Evolutionary conservation across 2,797 vertebrate genomes (phyloP).

Genomic region (Halcyon chelicuti): DNA sequence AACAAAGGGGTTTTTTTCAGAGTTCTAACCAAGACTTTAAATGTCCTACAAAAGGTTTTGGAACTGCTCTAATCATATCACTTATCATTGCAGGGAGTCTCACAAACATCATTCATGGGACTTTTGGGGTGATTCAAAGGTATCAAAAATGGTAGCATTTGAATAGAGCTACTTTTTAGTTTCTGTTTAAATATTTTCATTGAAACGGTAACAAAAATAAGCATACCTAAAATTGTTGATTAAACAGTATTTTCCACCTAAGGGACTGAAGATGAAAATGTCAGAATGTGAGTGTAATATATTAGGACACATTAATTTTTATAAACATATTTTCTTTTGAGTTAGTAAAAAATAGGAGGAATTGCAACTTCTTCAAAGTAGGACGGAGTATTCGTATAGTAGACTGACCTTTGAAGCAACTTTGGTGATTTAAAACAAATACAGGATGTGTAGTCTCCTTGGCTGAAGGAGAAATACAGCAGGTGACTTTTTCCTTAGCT

Average conservation of each 20-base stretch:
- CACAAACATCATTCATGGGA: background rate
- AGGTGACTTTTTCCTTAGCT: background rate
- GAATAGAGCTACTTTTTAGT: background rate
- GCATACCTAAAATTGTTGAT: background rate
- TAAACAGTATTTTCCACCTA: background rate
- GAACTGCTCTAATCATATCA: background rate
- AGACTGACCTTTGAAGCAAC: background rate
- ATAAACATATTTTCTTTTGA: background rate
- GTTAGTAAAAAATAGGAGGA: background rate
- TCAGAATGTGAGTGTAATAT: background rate
- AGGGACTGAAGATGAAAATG: background rate
- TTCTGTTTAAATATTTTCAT: background rate
- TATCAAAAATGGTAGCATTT: background rate
- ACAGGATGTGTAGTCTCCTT: background rate
- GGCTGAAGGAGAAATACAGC: rapidly evolving
- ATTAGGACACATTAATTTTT: background rate
- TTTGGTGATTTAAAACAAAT: background rate
- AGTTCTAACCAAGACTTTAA: background rate
- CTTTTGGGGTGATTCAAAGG: background rate
- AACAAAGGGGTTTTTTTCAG: background rate
- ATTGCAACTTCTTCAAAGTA: background rate
- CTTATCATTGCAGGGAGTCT: background rate
- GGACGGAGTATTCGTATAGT: background rate
- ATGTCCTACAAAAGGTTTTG: background rate
- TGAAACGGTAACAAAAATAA: background rate